These are phyloP conservation scores for Trichogramma evanescens DNA, from an alignment of 2,888 invertebrate genomes.

Conservation along the genomic window DNA sequence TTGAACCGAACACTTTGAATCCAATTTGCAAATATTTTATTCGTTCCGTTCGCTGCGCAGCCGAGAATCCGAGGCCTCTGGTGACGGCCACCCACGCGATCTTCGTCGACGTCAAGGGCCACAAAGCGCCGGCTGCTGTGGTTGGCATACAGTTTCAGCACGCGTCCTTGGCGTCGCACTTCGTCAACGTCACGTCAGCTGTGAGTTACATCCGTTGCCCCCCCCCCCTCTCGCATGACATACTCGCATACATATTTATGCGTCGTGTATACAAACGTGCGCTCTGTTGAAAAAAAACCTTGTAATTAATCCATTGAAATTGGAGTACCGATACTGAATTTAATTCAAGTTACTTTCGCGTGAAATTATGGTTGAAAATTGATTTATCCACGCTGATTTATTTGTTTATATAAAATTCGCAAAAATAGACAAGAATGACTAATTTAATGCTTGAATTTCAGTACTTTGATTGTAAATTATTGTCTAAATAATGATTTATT, in stretches of 20 bases:
- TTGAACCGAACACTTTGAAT: background rate
- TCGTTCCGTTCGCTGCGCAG: constrained; percentile 26
- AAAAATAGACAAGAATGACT: too few relatives aligned
- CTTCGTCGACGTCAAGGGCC: constrained; percentile 75
- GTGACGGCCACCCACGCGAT: constrained; percentile 89
- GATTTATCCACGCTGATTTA: too few relatives aligned
- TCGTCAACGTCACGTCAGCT: constrained; percentile 80
- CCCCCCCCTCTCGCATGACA: background rate
- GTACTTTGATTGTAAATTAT: too few relatives aligned
- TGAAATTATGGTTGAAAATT: too few relatives aligned
- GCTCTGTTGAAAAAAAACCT: too few relatives aligned
- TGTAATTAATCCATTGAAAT: background rate
- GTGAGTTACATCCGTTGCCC: constrained; percentile 48
- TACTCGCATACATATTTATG: background rate
- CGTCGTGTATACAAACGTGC: background rate
- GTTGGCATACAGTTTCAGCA: constrained; percentile 87
- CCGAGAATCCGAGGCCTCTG: constrained; percentile 54
- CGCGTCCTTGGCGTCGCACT: constrained; percentile 73
- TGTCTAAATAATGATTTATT: too few relatives aligned
- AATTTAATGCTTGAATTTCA: too few relatives aligned
- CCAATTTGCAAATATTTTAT: background rate
- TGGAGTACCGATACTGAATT: background rate
- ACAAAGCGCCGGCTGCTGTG: constrained; percentile 82
- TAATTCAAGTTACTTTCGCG: too few relatives aligned
- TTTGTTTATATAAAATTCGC: too few relatives aligned